Evolutionary conservation across 2,113 vertebrate genomes (phyloP).

Genomic region (Menidia beryllina): DNA sequence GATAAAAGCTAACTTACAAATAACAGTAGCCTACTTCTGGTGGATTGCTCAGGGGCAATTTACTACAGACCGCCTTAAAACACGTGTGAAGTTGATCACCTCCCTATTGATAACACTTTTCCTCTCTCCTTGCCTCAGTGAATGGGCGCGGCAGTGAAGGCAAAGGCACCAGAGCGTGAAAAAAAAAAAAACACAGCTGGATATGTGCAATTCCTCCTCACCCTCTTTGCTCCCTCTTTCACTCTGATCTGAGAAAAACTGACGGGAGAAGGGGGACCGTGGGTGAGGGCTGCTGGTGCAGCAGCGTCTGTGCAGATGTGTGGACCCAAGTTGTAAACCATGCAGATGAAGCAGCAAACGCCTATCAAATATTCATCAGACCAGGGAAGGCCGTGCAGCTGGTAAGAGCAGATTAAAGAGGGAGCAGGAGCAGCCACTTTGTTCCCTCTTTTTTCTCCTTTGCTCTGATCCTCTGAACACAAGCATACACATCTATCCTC

Average conservation of each 20-base stretch:
- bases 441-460: conserved; percentile 15
- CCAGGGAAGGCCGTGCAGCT: conserved; percentile 59
- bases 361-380: conserved; percentile 77
- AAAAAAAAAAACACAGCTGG: background rate
- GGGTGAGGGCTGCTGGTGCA: conserved; percentile 37
- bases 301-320: conserved; percentile 37
- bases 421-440: conserved; percentile 49
- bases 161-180: background rate
- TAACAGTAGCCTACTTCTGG: no score
- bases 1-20: no score
- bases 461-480: conserved; percentile 16
- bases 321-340: conserved; percentile 64
- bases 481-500: conserved; percentile 1
- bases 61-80: background rate
- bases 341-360: conserved; percentile 75
- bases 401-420: conserved; percentile 59
- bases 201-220: conserved; percentile 8
- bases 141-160: background rate
- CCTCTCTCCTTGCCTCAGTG: conserved; percentile 7
- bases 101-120: background rate
- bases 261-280: conserved; percentile 42
- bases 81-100: background rate
- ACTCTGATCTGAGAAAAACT: conserved; percentile 44
- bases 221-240: background rate
- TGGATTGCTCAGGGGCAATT: background rate